Evolutionary conservation across 1,140 invertebrate genomes (phyloP).

Genomic region (Aphelenchoides fujianensis): DNA sequence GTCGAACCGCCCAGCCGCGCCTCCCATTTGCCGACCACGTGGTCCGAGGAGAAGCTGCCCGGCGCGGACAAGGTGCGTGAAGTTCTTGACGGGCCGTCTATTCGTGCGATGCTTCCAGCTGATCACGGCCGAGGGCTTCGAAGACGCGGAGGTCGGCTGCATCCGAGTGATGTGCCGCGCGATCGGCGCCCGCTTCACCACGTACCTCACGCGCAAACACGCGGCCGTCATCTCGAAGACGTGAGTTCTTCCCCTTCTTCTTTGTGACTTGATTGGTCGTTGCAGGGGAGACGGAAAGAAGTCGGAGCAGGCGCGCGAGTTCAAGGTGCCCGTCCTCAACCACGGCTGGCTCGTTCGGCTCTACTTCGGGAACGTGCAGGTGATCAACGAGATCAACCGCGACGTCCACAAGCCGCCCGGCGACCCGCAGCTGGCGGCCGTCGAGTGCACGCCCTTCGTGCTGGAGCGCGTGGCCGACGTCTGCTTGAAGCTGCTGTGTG

Average conservation of each 20-base stretch:
- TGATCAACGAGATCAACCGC: slow-evolving; percentile 23
- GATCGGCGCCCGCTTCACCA: slow-evolving; percentile 31
- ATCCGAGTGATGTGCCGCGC: slow-evolving; percentile 30
- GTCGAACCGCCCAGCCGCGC: neutral
- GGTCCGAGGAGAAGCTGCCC: slow-evolving; percentile 8
- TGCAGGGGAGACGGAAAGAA: slow-evolving; percentile 78
- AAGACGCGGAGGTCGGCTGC: slow-evolving; percentile 10
- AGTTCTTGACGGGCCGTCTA: neutral
- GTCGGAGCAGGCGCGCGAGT: slow-evolving; percentile 82
- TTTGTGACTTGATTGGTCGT: slow-evolving; percentile 15
- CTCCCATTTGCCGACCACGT: slow-evolving; percentile 9
- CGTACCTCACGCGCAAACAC: slow-evolving; percentile 17
- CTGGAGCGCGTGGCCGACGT: slow-evolving; percentile 32
- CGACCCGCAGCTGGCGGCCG: neutral
- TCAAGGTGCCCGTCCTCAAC: slow-evolving; percentile 79
- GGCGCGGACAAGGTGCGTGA: slow-evolving; percentile 6
- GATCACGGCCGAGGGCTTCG: slow-evolving; percentile 31
- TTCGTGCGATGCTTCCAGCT: slow-evolving; percentile 15
- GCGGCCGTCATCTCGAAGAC: slow-evolving; percentile 18
- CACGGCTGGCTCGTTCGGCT: slow-evolving; percentile 88
- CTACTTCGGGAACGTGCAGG: slow-evolving; percentile 70
- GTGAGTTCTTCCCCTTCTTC: neutral
- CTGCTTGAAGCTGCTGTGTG: slow-evolving; percentile 31
- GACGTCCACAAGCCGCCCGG: slow-evolving; percentile 5
- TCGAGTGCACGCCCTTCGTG: neutral